Percentiles rank a stretch among this genome's conserved stretches.
Evolutionary conservation across 2,113 vertebrate species (phyloP).

Genomic region (Apteryx owenii): DNA sequence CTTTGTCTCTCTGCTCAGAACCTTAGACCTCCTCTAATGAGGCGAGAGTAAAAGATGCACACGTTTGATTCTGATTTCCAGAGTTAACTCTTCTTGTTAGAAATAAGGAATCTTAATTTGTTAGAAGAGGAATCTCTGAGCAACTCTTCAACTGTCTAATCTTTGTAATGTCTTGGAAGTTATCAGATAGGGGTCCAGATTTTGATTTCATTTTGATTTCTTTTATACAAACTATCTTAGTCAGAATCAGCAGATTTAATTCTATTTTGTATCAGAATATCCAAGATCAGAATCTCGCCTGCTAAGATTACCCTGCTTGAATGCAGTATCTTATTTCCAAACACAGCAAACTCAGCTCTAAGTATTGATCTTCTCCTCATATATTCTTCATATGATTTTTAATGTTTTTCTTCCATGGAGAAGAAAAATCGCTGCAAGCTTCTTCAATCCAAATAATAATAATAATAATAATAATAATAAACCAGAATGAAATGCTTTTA

Average conservation of each 20-base stretch:
- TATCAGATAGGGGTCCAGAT: neutral
- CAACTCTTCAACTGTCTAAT: neutral
- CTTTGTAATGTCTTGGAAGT: neutral
- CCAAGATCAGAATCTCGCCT: neutral
- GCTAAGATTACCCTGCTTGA: neutral
- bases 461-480: too few relatives aligned
- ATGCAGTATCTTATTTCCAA: neutral
- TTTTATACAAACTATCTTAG: constrained; percentile 9
- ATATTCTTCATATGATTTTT: neutral
- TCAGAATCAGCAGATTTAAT: neutral
- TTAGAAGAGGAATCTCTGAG: neutral
- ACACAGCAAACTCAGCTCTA: neutral
- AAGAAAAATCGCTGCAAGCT: neutral
- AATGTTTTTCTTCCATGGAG: neutral
- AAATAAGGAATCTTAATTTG: neutral
- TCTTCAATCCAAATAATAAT: neutral
- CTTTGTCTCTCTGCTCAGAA: neutral
- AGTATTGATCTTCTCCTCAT: neutral
- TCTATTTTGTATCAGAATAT: neutral
- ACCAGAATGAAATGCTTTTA: neutral
- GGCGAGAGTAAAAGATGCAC: neutral
- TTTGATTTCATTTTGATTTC: neutral
- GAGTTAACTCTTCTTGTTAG: neutral
- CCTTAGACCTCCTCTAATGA: neutral
- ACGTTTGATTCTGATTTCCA: neutral